Percentiles rank a stretch among this genome's conserved stretches.
Evolutionary conservation across 2,888 invertebrate species (phyloP).

Genomic region (Autographa gamma): DNA sequence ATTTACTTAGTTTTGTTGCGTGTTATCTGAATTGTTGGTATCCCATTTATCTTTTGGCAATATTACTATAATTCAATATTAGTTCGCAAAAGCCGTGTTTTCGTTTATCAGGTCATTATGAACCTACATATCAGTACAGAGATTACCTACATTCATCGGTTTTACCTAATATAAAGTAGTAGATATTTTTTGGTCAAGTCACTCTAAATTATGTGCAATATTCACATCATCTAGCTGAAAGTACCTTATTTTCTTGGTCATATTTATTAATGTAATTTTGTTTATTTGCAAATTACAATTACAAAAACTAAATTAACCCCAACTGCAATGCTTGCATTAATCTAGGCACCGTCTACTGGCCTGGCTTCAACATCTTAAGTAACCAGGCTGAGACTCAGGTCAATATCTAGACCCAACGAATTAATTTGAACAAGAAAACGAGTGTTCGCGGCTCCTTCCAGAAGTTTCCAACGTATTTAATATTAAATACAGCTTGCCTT

Average conservation of each 20-base stretch:
- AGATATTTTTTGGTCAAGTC: no score
- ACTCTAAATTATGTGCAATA: no score
- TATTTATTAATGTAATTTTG: neutral
- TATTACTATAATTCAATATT: no score
- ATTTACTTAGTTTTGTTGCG: neutral
- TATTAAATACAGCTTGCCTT: slow-evolving; percentile 6
- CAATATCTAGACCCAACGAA: slow-evolving; percentile 25
- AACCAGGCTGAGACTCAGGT: slow-evolving; percentile 9
- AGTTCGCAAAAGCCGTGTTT: no score
- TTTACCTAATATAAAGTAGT: no score
- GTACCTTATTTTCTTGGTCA: no score
- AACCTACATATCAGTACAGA: no score
- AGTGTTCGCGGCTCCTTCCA: neutral
- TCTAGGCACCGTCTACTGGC: slow-evolving; percentile 1
- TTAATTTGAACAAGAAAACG: slow-evolving; percentile 11
- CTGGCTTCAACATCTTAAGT: slow-evolving; percentile 17
- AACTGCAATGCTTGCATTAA: slow-evolving; percentile 21
- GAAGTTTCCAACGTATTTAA: neutral
- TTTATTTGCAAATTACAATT: neutral
- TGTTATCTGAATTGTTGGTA: no score
- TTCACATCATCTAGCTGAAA: no score
- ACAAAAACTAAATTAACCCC: slow-evolving; percentile 9
- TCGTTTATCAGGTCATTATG: no score
- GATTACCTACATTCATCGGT: no score
- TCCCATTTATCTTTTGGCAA: no score